phyloP scores from a whole-genome alignment of 2,888 invertebrate genomes.

The Alloplasta piceator region DNA sequence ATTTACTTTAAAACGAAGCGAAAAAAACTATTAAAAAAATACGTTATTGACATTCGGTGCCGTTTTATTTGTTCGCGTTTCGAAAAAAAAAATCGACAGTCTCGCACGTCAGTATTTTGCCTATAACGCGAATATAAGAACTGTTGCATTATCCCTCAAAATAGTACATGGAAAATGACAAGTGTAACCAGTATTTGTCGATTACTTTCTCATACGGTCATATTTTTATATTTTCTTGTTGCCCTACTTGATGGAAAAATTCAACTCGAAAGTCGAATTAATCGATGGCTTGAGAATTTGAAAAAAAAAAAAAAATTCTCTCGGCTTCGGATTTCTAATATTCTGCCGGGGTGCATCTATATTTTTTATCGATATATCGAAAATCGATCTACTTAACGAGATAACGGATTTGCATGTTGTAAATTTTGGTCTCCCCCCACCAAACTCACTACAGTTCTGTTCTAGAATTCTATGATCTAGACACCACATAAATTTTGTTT shows the following conservation, averaged over 20 bases:
- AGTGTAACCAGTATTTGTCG: slow-evolving; percentile 81
- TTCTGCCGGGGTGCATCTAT: no score
- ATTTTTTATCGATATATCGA: no score
- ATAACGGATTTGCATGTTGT: background rate
- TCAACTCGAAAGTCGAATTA: background rate
- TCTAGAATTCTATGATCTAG: slow-evolving; percentile 44
- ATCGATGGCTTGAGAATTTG: background rate
- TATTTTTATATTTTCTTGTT: background rate
- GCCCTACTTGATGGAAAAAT: background rate
- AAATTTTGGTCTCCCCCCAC: background rate
- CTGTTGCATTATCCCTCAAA: no score
- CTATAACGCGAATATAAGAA: no score
- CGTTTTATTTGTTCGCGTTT: no score
- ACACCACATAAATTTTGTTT: slow-evolving; percentile 20
- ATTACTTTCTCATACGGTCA: slow-evolving; percentile 71
- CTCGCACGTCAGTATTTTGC: no score
- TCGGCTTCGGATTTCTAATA: no score
- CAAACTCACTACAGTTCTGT: slow-evolving; percentile 7
- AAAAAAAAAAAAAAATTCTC: no score
- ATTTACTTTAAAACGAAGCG: slow-evolving; percentile 23
- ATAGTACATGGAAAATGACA: slow-evolving; percentile 79
- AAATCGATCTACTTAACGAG: no score
- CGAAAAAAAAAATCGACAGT: no score
- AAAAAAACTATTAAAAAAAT: slow-evolving; percentile 21
- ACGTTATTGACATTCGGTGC: background rate